Percentiles rank a stretch among this genome's conserved stretches.
Evolutionary conservation across 2,797 vertebrate genomes (phyloP).

Genomic region (Dryobates pubescens): DNA sequence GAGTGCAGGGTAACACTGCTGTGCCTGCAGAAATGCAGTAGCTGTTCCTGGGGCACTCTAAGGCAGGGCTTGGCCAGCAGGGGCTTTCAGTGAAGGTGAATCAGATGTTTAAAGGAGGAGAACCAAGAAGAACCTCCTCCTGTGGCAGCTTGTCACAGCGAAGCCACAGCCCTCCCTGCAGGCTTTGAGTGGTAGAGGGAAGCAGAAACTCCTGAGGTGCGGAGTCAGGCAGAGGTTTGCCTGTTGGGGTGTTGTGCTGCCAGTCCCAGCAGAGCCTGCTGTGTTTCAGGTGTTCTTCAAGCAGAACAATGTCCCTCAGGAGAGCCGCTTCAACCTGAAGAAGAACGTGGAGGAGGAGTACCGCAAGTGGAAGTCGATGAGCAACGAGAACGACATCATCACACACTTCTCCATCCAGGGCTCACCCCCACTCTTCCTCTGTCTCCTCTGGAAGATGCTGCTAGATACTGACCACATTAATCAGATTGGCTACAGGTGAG

Average conservation of each 20-base stretch:
- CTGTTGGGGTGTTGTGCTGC: not conserved
- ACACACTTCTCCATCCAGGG: constrained; percentile 95
- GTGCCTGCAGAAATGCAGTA: not conserved
- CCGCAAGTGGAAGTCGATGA: constrained; percentile 99
- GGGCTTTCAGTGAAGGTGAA: not conserved
- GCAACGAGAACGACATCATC: constrained; percentile 95
- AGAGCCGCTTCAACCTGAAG: constrained; percentile 98
- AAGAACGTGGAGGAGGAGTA: constrained; percentile 99
- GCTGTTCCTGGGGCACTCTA: not conserved
- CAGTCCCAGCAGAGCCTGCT: not conserved
- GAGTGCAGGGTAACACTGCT: not conserved
- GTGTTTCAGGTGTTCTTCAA: constrained; percentile 93
- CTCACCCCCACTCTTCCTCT: constrained; percentile 94
- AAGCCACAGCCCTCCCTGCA: not conserved
- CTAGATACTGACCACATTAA: constrained; percentile 98
- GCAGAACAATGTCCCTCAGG: constrained; percentile 97
- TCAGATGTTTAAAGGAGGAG: not conserved
- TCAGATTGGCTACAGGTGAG: constrained; percentile 90
- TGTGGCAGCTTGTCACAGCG: not conserved
- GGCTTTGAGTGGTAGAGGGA: not conserved
- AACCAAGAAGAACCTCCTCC: not conserved
- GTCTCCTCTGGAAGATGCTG: constrained; percentile 98
- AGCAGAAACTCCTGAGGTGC: not conserved
- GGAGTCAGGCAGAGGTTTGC: not conserved
- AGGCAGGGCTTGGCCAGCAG: not conserved